phyloP scores from a whole-genome alignment of 2,113 vertebrate genomes.

The Gallinago jamesoni region DNA sequence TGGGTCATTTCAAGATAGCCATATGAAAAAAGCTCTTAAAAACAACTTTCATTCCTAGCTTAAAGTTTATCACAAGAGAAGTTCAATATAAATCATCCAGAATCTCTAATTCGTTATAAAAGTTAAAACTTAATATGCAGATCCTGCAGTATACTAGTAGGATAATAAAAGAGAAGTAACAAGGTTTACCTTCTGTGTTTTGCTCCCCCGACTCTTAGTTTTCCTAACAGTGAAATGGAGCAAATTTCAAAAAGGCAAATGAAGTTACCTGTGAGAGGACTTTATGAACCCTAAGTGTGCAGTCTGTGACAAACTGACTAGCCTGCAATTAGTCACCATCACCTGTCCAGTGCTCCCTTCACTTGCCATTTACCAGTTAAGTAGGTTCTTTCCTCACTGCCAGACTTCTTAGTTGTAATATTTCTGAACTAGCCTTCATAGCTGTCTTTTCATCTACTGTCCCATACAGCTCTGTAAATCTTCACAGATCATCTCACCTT shows the following conservation, averaged over 20 bases:
- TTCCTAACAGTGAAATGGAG: background rate
- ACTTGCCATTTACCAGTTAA: background rate
- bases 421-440: background rate
- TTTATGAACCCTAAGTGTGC: background rate
- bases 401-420: background rate
- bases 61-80: background rate
- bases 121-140: background rate
- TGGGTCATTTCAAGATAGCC: background rate
- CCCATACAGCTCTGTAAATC: background rate
- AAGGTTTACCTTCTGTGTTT: background rate
- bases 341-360: background rate
- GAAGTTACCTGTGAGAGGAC: background rate
- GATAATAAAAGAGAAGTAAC: background rate
- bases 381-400: background rate
- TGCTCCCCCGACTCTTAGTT: background rate
- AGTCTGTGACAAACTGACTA: background rate
- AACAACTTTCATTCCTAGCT: background rate
- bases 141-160: background rate
- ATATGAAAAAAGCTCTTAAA: background rate
- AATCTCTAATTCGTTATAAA: background rate
- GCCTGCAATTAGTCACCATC: background rate
- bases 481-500: background rate
- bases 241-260: background rate
- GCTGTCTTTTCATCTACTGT: background rate
- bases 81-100: background rate